Evolutionary conservation across 37 sponge, comb jelly and placozoan genomes (phyloP).

Genomic region (Chondrosia reniformis): DNA sequence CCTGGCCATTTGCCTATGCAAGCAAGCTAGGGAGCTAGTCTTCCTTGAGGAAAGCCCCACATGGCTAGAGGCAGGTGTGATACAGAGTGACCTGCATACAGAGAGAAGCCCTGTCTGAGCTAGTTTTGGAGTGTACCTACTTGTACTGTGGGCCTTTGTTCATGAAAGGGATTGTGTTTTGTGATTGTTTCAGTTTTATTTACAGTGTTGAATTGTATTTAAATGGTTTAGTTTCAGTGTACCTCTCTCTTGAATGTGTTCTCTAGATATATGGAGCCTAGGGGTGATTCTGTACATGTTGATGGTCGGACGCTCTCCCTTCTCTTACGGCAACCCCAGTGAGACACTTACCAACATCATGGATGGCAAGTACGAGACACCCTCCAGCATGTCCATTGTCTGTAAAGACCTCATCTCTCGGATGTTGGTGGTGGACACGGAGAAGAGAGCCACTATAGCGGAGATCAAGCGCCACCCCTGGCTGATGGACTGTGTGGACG

Average conservation of each 20-base stretch:
- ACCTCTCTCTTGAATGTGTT: too few relatives aligned
- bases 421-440: conserved; percentile 70
- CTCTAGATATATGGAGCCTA: conserved; percentile 93
- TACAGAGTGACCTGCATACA: too few relatives aligned
- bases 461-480: conserved; percentile 57
- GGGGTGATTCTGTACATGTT: conserved; percentile 97
- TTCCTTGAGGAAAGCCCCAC: too few relatives aligned
- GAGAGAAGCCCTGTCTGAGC: too few relatives aligned
- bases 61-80: too few relatives aligned
- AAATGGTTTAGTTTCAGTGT: too few relatives aligned
- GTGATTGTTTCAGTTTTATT: too few relatives aligned
- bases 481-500: conserved; percentile 22
- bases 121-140: too few relatives aligned
- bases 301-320: conserved; percentile 86
- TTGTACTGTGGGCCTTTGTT: too few relatives aligned
- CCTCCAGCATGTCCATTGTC: conserved; percentile 55
- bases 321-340: conserved; percentile 80
- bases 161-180: too few relatives aligned
- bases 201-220: too few relatives aligned
- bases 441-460: conserved; percentile 50
- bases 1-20: neutral
- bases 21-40: too few relatives aligned
- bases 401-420: conserved; percentile 49
- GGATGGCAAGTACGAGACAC: conserved; percentile 87
- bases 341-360: conserved; percentile 95